Percentiles rank a stretch among this genome's conserved stretches.
Evolutionary conservation across 2,113 vertebrate genomes (phyloP).

Genomic region (Coptodon bakossiorum): DNA sequence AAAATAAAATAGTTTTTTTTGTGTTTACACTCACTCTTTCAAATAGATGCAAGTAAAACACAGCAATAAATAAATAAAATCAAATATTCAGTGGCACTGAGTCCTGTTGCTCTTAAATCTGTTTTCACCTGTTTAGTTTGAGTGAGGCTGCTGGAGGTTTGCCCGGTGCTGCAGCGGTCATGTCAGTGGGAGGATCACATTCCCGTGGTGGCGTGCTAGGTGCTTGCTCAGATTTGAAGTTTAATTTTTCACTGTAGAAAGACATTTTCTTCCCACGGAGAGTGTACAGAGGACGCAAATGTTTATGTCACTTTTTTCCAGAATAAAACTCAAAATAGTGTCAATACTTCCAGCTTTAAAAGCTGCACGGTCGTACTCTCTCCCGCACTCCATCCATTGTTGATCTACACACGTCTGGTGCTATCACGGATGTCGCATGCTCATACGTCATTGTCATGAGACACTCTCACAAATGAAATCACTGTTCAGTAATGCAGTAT

Average conservation of each 20-base stretch:
- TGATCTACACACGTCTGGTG: neutral
- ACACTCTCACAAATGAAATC: neutral
- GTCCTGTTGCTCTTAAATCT: neutral
- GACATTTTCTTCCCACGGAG: neutral
- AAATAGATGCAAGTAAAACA: neutral
- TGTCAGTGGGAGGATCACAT: neutral
- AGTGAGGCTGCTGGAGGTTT: neutral
- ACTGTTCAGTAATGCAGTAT: accelerated
- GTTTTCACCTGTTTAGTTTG: neutral
- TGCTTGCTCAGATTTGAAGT: neutral
- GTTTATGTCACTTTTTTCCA: neutral
- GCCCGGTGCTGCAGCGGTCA: neutral
- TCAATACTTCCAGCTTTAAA: neutral
- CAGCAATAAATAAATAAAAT: neutral
- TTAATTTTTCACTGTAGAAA: neutral
- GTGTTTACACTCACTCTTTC: neutral
- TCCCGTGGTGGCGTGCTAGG: neutral
- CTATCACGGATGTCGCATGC: no score
- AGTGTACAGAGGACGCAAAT: accelerated
- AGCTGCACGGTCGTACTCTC: neutral
- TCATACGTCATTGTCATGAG: neutral
- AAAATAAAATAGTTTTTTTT: neutral
- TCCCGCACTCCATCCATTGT: neutral
- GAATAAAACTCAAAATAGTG: neutral
- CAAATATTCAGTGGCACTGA: neutral